Evolutionary conservation across 1,140 invertebrate genomes (phyloP).

Genomic region (Coelopa frigida): DNA sequence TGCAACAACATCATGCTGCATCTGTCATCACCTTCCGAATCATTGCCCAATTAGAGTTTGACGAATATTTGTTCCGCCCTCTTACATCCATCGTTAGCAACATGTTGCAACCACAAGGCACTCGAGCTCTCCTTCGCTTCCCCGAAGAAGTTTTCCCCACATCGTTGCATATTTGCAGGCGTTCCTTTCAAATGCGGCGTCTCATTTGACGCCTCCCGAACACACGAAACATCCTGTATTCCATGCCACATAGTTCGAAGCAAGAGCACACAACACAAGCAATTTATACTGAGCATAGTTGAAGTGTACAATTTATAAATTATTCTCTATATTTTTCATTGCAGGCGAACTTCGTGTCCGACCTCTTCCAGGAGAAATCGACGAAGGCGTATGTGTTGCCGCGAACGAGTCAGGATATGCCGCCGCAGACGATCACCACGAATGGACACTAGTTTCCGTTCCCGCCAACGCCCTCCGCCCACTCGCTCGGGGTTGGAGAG

Average conservation of each 20-base stretch:
- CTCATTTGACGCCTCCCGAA: too few relatives aligned
- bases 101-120: too few relatives aligned
- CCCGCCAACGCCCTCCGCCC: too few relatives aligned
- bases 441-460: conserved; percentile 10
- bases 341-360: conserved; percentile 39
- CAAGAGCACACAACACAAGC: background rate
- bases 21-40: too few relatives aligned
- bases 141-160: conserved; percentile 5
- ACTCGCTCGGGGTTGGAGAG: too few relatives aligned
- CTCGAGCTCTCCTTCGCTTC: conserved; percentile 3
- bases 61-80: too few relatives aligned
- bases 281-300: background rate
- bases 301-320: background rate
- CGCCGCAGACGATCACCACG: conserved; percentile 8
- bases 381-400: conserved; percentile 25
- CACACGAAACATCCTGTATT: too few relatives aligned
- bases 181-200: too few relatives aligned
- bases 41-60: too few relatives aligned
- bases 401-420: conserved; percentile 25
- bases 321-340: conserved; percentile 2
- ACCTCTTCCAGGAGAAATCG: conserved; percentile 24
- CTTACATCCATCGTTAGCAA: too few relatives aligned
- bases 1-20: too few relatives aligned
- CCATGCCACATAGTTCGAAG: too few relatives aligned
- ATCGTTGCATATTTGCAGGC: conserved; percentile 10